Evolutionary conservation across 2,113 vertebrate species (phyloP).

Genomic region (Columbina picui): DNA sequence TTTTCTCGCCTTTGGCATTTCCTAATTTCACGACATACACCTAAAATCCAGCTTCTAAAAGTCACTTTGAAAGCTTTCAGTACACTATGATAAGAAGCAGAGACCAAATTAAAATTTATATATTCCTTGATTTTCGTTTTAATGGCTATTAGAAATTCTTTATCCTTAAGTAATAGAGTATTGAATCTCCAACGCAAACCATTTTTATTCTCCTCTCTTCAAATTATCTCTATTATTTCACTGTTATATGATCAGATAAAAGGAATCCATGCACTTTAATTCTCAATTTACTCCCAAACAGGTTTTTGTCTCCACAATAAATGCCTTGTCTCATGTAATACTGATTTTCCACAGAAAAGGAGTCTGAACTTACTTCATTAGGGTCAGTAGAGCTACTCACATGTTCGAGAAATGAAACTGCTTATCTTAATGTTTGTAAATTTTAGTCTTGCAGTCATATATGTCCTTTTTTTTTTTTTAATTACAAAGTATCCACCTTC

Average conservation of each 20-base stretch:
- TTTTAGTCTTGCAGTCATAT: not conserved
- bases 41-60: conserved; percentile 67
- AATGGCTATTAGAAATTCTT: conserved; percentile 80
- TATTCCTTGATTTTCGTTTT: conserved; percentile 77
- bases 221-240: conserved; percentile 70
- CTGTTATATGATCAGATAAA: conserved; percentile 57
- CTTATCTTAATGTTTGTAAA: not conserved
- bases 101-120: conserved; percentile 78
- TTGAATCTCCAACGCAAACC: conserved; percentile 72
- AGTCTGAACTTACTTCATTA: not conserved
- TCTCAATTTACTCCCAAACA: conserved; percentile 62
- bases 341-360: not conserved
- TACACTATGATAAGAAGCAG: conserved; percentile 53
- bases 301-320: conserved; percentile 30
- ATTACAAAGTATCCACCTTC: not conserved
- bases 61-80: conserved; percentile 59
- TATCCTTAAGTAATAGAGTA: conserved; percentile 79
- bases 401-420: not conserved
- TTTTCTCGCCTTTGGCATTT: conserved; percentile 74
- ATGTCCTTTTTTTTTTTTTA: not conserved
- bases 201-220: conserved; percentile 70
- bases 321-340: not conserved
- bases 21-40: conserved; percentile 65
- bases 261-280: conserved; percentile 57
- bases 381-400: not conserved